Base-by-base conservation (phyloP, 2,113 vertebrate species). In the Phodopus roborovskii region DNA sequence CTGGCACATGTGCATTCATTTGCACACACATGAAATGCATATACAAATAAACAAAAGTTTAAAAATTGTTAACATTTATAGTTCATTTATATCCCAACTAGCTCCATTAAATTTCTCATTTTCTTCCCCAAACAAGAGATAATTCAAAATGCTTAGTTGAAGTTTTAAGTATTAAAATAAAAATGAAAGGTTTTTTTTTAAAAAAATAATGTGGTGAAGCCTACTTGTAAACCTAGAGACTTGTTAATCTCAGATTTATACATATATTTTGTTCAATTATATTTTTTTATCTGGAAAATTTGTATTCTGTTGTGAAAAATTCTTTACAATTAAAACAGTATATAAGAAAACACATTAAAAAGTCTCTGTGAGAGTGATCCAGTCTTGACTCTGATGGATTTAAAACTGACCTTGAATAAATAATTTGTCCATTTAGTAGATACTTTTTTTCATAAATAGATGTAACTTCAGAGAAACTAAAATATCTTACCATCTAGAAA, bases 321-420 rank as follows among this genome's bases (percentile, higher is more conserved):
- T 53, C 12, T 79, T 97, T 15, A 85, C 91, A 95, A 78, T 58
- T 95, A 73, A 81, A 70, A 70, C 30, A 83, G 22, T 78, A 75
- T 68, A 16, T 87, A 89, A 94, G 33, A 26, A 8, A 66, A 83
- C 30, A 71, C 26, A 74, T 24, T 82, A 48, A 74, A 85, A 83
- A 78, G 42, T 92, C 22, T 92, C 22, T n/a, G 64, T 12, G 10
- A 92, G 9, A 42, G 42, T 66, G 36, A 88, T 8, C 20, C 11
- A 56, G 0, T 71, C 66, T n/a, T 91, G 50, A 64, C 19, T 66
- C 42, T 86, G 60, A 58, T 81, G 48, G 36, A 92, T 79, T 94
- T 93, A 95, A 96, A 56, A 88, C 71, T 97, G 93, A 95, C 89
- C 84, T 95, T 70, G 64, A 83, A 70, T 87, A 96, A 82, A 94